Evolutionary conservation across 2,888 invertebrate species (phyloP), one percentile per base, ranked within the genome.

Genomic region (Polydrusus cervinus): DNA sequence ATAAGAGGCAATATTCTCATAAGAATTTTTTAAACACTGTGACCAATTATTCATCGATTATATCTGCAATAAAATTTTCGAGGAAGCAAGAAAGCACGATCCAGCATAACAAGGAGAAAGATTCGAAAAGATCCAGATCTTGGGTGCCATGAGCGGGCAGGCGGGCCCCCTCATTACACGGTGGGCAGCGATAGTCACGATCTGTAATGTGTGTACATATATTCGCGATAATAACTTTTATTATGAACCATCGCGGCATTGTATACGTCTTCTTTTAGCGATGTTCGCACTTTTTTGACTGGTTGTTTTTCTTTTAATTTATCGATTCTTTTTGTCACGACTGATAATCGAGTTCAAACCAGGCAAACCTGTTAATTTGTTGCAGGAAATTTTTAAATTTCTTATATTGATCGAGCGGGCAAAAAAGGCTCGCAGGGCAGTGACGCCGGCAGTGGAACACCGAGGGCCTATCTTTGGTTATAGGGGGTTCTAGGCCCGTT

Each of bases 121-220:
- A 62, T 64, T 69, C 73, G 43, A 73, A 74, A 74, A 75, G 76
- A 76, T 76, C 76, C 76, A 76, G 76, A 76, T 76, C 76, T 76
- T 72, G 60, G 71, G 71, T 74, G 74, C 74, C 55, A 74, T 74
- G 71, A 75, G 75, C 75, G 66, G 76, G 76, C 70, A 67, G 74
- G 78, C 79, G 80, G 82, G 83, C 85, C 85, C 84, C 85, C 85
- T 87, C 87, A 87, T 87, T 87, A 87, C 86, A 85, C 86, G 86
- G 87, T 87, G 87, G 87, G 87, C 84, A 86, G 87, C 83, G 85
- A 84, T 84, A 81, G 85, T 87, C 87, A 87, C 87, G 87, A 87
- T 84, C 84, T 82, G 84, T 86, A 86, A 86, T 85, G 85, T 86
- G 85, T 86, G 85, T 85, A 85, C 85, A 86, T 84, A 86, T 85